phyloP scores from a whole-genome alignment of 2,797 vertebrate species.

The Amphiprion clarkii region DNA sequence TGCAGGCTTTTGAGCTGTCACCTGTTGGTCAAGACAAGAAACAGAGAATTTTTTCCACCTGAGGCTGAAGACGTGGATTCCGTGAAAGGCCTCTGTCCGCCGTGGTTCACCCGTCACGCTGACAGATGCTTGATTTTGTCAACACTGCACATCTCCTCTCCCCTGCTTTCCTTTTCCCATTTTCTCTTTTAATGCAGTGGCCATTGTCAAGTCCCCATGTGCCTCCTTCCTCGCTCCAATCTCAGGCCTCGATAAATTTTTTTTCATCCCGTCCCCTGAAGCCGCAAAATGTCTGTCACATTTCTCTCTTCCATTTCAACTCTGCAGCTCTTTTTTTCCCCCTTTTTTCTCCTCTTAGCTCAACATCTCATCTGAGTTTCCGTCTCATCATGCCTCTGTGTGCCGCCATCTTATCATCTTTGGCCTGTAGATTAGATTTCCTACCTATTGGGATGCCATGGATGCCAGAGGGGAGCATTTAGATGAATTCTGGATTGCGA shows the following conservation, averaged over 20 bases:
- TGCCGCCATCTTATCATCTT: conserved; percentile 67
- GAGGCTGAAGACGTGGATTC: conserved; percentile 10
- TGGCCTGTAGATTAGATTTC: conserved; percentile 72
- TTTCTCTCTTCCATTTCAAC: conserved; percentile 35
- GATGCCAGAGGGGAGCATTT: conserved; percentile 69
- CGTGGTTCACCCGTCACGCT: conserved; percentile 21
- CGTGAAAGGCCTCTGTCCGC: conserved; percentile 5
- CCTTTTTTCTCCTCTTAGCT: conserved; percentile 36
- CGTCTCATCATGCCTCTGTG: conserved; percentile 47
- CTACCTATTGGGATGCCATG: conserved; percentile 45
- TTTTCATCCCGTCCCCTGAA: conserved; percentile 49
- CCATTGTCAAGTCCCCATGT: conserved; percentile 43
- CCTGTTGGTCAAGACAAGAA: conserved; percentile 6
- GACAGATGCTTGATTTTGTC: conserved; percentile 51
- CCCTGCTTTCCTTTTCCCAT: conserved; percentile 34
- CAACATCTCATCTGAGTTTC: conserved; percentile 54
- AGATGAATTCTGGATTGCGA: conserved; percentile 55
- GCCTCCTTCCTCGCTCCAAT: conserved; percentile 52
- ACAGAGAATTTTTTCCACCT: conserved; percentile 1
- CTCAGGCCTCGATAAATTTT: conserved; percentile 14
- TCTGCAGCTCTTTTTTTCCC: neutral
- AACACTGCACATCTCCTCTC: conserved; percentile 19
- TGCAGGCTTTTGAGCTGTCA: conserved; percentile 11
- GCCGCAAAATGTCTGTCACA: conserved; percentile 52
- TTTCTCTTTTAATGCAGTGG: conserved; percentile 34